phyloP scores from a whole-genome alignment of 2,888 invertebrate species.

The Esperia sulphurella region DNA sequence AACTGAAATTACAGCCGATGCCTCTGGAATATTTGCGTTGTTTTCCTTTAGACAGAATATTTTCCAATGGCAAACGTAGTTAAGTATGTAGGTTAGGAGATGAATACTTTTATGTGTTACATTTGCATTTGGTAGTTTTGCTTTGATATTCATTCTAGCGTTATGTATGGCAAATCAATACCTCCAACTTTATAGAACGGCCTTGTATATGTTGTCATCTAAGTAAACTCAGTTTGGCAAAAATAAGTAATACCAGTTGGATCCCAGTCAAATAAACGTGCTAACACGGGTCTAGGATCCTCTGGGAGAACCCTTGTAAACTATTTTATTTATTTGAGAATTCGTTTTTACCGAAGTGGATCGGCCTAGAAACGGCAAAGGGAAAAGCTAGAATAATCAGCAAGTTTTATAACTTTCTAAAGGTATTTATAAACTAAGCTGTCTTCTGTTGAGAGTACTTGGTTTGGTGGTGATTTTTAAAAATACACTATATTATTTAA shows the following conservation, averaged over 20 bases:
- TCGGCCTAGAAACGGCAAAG: background rate
- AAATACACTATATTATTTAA: slow-evolving; percentile 13
- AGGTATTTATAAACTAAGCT: too few relatives aligned
- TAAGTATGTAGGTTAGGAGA: too few relatives aligned
- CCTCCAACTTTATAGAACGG: slow-evolving; percentile 10
- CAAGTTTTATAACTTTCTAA: too few relatives aligned
- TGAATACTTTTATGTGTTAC: too few relatives aligned
- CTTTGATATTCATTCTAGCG: too few relatives aligned
- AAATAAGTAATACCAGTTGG: slow-evolving; percentile 26
- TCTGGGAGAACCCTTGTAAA: slow-evolving; percentile 47
- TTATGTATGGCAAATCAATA: background rate
- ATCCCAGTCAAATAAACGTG: slow-evolving; percentile 39
- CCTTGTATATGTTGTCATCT: slow-evolving; percentile 17
- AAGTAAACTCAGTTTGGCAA: slow-evolving; percentile 21
- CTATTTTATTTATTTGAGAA: slow-evolving; percentile 44
- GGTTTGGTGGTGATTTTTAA: too few relatives aligned
- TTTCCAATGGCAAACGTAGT: background rate
- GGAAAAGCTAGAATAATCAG: background rate
- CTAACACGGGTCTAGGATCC: slow-evolving; percentile 38
- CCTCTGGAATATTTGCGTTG: background rate
- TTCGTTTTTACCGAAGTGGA: slow-evolving; percentile 1
- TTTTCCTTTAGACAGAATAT: background rate
- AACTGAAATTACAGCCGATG: slow-evolving; percentile 29
- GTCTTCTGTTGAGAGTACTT: too few relatives aligned
- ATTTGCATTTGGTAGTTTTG: too few relatives aligned